These are phyloP conservation scores for Sphinx pinastri DNA, from an alignment of 2,888 invertebrate genomes.

Conservation along the genomic window DNA sequence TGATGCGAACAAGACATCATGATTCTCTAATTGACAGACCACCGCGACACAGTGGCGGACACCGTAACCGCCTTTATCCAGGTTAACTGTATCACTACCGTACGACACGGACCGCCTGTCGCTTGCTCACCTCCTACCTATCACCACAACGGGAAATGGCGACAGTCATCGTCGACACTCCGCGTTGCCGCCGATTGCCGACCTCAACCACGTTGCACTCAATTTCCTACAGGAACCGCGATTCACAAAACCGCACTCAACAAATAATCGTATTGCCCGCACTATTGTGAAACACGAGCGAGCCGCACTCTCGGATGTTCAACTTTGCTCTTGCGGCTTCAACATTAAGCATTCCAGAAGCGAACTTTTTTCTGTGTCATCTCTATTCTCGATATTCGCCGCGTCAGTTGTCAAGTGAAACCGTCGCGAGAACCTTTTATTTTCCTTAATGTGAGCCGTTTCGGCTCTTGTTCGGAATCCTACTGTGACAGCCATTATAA, in stretches of 20 bases:
- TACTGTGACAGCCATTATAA: constrained; percentile 82
- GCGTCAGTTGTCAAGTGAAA: constrained; percentile 78
- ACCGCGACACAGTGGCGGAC: constrained; percentile 58
- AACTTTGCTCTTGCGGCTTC: constrained; percentile 41
- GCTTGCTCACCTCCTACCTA: constrained; percentile 47
- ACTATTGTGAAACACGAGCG: constrained; percentile 17
- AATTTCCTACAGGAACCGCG: constrained; percentile 65
- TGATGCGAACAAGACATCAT: constrained; percentile 71
- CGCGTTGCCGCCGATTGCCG: constrained; percentile 39
- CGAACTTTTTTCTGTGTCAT: constrained; percentile 68
- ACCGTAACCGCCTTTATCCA: constrained; percentile 68
- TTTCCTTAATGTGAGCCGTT: constrained; percentile 75
- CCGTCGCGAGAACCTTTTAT: constrained; percentile 74
- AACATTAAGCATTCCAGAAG: constrained; percentile 59
- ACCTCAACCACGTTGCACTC: constrained; percentile 57
- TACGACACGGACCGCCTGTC: constrained; percentile 62
- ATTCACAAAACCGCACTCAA: constrained; percentile 57
- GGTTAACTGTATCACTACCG: constrained; percentile 75
- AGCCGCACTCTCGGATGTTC: constrained; percentile 34
- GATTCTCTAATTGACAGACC: constrained; percentile 73
- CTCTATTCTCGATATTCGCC: constrained; percentile 65
- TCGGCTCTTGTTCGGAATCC: constrained; percentile 79
- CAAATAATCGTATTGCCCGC: constrained; percentile 42
- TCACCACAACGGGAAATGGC: constrained; percentile 72
- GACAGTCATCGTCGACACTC: constrained; percentile 41